A percentile compares a stretch with the other conserved stretches of the same genome.
Evolutionary conservation across 1,140 invertebrate species (phyloP).

Genomic region (Aphidius gifuensis): DNA sequence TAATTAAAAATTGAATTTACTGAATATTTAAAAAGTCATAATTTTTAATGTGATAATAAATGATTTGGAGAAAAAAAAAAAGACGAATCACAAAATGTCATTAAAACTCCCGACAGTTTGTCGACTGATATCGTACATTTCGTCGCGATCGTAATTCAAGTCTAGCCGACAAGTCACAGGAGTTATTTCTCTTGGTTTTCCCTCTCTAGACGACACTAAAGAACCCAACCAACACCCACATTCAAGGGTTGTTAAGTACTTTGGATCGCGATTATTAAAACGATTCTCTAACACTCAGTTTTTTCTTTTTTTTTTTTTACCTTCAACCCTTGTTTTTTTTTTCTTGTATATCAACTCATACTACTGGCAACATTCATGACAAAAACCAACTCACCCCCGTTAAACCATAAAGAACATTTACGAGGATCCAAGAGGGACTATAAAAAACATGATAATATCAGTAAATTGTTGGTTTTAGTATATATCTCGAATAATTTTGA

Average conservation of each 20-base stretch:
- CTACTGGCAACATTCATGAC: background rate
- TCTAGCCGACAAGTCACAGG: conserved; percentile 18
- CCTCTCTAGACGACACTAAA: conserved; percentile 24
- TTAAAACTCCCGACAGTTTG: too few relatives aligned
- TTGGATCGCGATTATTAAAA: conserved; percentile 24
- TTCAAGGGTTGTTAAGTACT: conserved; percentile 21
- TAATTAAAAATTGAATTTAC: too few relatives aligned
- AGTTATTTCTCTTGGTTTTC: conserved; percentile 13
- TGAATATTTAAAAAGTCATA: too few relatives aligned
- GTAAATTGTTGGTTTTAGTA: conserved; percentile 11
- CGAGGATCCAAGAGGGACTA: conserved; percentile 4
- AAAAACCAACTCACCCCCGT: background rate
- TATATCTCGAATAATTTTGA: background rate
- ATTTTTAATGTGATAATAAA: too few relatives aligned
- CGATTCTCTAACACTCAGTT: background rate
- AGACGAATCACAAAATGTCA: too few relatives aligned
- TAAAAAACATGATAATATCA: conserved; percentile 15
- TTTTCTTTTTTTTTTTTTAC: too few relatives aligned
- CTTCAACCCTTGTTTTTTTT: too few relatives aligned
- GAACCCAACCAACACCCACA: conserved; percentile 18
- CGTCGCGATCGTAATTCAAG: conserved; percentile 26
- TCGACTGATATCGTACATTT: conserved; percentile 20
- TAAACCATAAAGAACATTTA: conserved; percentile 3
- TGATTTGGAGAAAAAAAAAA: too few relatives aligned
- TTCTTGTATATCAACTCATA: too few relatives aligned